Base-by-base conservation (phyloP, 1,140 invertebrate genomes). In the Papilio xuthus region DNA sequence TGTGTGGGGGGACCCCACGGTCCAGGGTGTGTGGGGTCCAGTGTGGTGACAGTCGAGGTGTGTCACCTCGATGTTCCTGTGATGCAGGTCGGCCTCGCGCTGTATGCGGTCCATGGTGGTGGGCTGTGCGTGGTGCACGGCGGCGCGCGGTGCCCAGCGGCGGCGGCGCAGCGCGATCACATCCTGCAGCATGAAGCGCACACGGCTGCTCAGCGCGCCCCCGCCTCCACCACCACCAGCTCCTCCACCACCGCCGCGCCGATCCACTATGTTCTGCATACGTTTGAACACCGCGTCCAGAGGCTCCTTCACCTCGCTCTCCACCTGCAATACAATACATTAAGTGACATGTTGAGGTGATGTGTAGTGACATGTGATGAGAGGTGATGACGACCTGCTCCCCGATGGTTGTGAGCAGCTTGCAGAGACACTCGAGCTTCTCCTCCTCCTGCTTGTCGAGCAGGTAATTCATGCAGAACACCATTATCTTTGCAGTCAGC, bases 31-130 rank as follows among this genome's bases (percentile, higher is more conserved):
- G n/a, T n/a, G n/a, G n/a, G n/a, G n/a, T n/a, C n/a, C n/a, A n/a
- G n/a, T n/a, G n/a, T n/a, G n/a, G n/a, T n/a, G n/a, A n/a, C n/a
- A n/a, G n/a, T n/a, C n/a, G n/a, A n/a, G n/a, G n/a, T n/a, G 32
- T 74, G n/a, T 78, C 81, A 92, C 91, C 88, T 93, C 92, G 79
- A 92, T 93, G 71, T 92, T 85, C 47, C 92, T 84, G 78, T 92
- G 91, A 3, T 92, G 92, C 37, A 91, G 90, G 50, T 97, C 96
- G 7, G 97, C 97, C 89, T 99, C 98, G 84, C 96, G 96, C 83
- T 98, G 97, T 81, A 99, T 98, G 93, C 99, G 96, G 80, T 98
- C 97, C 93, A 99, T 98, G 28, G 97, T 99, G 89, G 99, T 99
- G 0, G 98, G 98, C 85, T 97, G 97, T 41, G 44, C 1, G 13